These are phyloP conservation scores for Rhodophaea formosa DNA, from an alignment of 2,888 invertebrate species.

Conservation along the genomic window DNA sequence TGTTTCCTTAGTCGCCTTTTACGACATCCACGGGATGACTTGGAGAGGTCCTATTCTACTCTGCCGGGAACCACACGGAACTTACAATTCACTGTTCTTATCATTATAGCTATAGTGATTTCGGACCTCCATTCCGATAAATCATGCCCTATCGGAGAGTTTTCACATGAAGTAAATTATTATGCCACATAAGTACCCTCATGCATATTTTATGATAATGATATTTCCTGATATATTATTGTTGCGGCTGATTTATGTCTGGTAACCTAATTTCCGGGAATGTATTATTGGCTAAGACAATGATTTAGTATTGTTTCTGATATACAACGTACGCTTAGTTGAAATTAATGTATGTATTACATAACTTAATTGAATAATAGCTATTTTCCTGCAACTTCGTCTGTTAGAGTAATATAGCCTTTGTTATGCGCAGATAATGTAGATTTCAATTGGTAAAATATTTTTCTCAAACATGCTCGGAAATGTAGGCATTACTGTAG, in stretches of 20 bases:
- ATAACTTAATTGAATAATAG: too few species aligned
- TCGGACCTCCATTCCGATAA: conserved; percentile 19
- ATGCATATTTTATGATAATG: conserved; percentile 20
- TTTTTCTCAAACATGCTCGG: too few species aligned
- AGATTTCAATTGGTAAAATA: too few species aligned
- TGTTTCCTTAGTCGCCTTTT: too few species aligned
- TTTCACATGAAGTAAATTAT: conserved; percentile 19
- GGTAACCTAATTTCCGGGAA: conserved; percentile 8
- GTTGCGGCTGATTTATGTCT: conserved; percentile 10
- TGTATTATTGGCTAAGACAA: conserved; percentile 11
- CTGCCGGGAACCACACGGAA: too few species aligned
- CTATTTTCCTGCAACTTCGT: too few species aligned
- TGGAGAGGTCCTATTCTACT: too few species aligned
- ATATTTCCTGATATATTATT: conserved; percentile 18
- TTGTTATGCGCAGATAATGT: too few species aligned
- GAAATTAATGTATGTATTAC: too few species aligned
- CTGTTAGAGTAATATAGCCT: too few species aligned
- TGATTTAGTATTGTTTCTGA: neutral
- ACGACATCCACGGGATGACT: too few species aligned
- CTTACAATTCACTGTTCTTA: conserved; percentile 25
- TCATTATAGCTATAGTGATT: conserved; percentile 26
- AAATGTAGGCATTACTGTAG: too few species aligned
- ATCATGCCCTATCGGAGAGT: conserved; percentile 22
- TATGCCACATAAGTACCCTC: conserved; percentile 17
- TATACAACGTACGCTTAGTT: neutral